A percentile compares a stretch with the other conserved stretches of the same genome.
phyloP scores from a whole-genome alignment of 2,888 invertebrate genomes.

The Lypha dubia region DNA sequence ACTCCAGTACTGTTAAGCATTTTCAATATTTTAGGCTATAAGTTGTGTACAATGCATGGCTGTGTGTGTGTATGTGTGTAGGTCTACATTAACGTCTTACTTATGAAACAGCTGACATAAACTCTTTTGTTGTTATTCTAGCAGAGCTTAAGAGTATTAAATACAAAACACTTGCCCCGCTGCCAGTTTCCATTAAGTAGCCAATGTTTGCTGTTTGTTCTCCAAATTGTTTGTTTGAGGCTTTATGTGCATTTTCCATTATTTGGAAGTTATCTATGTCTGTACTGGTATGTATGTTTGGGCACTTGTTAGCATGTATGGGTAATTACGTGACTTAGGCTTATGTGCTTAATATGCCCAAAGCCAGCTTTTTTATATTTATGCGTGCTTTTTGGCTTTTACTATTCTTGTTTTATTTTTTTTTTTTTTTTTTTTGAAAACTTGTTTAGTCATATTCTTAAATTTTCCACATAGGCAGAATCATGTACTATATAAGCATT shows the following conservation, averaged over 20 bases:
- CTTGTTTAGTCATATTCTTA: neutral
- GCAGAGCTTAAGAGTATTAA: conserved; percentile 43
- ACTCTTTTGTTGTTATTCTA: conserved; percentile 18
- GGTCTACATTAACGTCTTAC: conserved; percentile 34
- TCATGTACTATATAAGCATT: no score
- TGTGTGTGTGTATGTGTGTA: no score
- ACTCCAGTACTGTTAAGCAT: neutral
- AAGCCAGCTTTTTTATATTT: conserved; percentile 20
- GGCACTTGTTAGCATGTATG: neutral
- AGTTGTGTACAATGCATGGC: no score
- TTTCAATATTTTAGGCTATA: conserved; percentile 6
- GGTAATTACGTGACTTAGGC: conserved; percentile 43
- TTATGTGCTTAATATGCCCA: conserved; percentile 41
- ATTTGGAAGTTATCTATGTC: neutral
- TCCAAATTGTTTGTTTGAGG: neutral
- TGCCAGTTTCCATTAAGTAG: conserved; percentile 9
- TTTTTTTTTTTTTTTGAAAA: no score
- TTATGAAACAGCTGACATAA: conserved; percentile 26
- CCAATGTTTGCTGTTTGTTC: neutral
- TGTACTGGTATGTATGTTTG: neutral
- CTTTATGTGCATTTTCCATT: neutral
- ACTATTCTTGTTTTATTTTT: neutral
- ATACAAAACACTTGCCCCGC: conserved; percentile 31
- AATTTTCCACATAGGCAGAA: neutral
- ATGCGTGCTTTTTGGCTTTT: conserved; percentile 15